Percentiles rank a stretch among this genome's conserved stretches.
Evolutionary conservation across 2,113 vertebrate species (phyloP).

Genomic region (Sapajus apella): DNA sequence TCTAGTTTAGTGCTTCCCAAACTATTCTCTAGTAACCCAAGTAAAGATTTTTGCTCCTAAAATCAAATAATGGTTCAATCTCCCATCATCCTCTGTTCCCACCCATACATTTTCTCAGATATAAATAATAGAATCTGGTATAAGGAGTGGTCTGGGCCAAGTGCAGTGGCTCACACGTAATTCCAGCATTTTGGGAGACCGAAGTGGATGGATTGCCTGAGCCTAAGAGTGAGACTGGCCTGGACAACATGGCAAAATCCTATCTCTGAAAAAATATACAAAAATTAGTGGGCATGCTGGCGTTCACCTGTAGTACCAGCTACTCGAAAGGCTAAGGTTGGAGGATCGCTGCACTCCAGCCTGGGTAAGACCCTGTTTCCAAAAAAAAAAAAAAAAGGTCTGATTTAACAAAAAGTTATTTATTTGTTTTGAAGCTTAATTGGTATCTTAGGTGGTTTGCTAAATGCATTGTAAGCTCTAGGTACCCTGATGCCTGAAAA

Average conservation of each 20-base stretch:
- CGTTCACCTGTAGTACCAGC: too few species aligned
- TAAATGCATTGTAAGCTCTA: background rate
- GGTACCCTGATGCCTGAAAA: background rate
- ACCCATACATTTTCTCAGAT: background rate
- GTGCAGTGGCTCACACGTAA: too few species aligned
- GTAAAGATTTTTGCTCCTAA: background rate
- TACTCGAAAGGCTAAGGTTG: too few species aligned
- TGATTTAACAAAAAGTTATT: background rate
- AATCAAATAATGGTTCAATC: background rate
- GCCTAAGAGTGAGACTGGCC: too few species aligned
- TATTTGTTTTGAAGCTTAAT: conserved; percentile 16
- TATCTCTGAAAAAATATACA: too few species aligned
- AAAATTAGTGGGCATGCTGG: too few species aligned
- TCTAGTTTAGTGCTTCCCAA: background rate
- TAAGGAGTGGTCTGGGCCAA: background rate
- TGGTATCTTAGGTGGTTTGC: background rate
- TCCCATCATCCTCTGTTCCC: background rate
- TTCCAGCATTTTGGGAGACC: too few species aligned
- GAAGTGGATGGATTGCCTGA: too few species aligned
- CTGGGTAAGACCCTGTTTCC: too few species aligned
- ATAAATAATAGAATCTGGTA: background rate
- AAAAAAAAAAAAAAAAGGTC: background rate
- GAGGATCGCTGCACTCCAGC: too few species aligned
- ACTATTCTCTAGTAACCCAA: background rate
- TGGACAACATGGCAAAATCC: too few species aligned